Conservation (phyloP, 2,113 vertebrate species). For the Rostratula benghalensis region DNA sequence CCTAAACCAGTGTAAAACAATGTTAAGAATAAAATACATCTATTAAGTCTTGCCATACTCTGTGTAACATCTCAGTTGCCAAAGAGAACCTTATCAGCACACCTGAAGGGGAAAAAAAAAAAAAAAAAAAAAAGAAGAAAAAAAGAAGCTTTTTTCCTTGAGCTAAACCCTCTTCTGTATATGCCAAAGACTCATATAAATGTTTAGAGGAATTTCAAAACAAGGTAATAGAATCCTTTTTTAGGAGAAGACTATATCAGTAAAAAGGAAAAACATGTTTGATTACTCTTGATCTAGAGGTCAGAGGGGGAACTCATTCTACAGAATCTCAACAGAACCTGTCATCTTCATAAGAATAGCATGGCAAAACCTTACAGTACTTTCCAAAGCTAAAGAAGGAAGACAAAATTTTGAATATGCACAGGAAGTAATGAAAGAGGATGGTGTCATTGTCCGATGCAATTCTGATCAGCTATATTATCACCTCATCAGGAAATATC, state of each 20-base stretch:
- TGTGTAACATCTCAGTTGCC: background rate
- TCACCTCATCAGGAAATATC: background rate
- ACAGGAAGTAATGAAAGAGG: background rate
- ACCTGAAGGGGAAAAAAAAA: background rate
- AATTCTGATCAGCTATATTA: background rate
- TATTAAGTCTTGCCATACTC: background rate
- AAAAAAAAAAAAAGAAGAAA: background rate
- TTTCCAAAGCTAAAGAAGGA: background rate
- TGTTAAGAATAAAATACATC: background rate
- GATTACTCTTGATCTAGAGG: background rate
- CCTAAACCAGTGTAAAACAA: background rate
- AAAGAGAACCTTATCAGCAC: background rate
- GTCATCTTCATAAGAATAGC: background rate
- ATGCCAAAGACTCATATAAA: background rate
- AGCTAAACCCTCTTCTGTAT: background rate
- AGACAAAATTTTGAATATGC: background rate
- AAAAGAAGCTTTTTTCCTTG: background rate
- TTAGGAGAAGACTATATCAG: background rate
- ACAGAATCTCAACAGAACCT: background rate
- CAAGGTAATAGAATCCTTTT: background rate
- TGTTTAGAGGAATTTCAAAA: background rate
- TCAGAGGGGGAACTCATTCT: background rate
- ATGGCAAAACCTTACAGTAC: background rate
- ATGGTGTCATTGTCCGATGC: background rate
- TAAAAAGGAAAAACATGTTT: background rate